Evolutionary conservation across 2,888 invertebrate species (phyloP).

Genomic region (Clostera curtula): DNA sequence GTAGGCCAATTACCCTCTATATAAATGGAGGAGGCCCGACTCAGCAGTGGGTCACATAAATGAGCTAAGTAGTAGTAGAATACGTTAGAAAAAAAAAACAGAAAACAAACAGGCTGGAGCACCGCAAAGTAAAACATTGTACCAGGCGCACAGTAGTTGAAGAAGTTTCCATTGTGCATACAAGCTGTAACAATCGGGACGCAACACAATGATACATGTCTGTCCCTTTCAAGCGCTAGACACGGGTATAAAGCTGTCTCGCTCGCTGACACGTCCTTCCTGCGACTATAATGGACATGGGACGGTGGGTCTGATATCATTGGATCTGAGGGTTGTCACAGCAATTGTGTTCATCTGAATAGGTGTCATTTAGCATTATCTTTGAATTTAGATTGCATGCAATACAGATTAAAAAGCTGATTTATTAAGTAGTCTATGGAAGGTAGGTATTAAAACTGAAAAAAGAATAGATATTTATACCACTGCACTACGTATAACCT

Average conservation of each 20-base stretch:
- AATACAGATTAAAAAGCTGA: slow-evolving; percentile 14
- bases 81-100: slow-evolving; percentile 8
- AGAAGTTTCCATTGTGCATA: slow-evolving; percentile 55
- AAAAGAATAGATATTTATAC: background rate
- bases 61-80: no score
- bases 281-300: slow-evolving; percentile 46
- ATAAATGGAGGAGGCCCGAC: no score
- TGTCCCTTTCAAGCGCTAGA: slow-evolving; percentile 51
- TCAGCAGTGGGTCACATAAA: no score
- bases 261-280: slow-evolving; percentile 64
- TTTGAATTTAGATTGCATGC: slow-evolving; percentile 23
- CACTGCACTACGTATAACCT: no score
- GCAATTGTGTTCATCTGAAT: slow-evolving; percentile 37
- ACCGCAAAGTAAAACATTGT: slow-evolving; percentile 25
- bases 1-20: no score
- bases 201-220: slow-evolving; percentile 58
- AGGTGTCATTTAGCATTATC: slow-evolving; percentile 34
- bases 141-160: slow-evolving; percentile 42
- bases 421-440: slow-evolving; percentile 5
- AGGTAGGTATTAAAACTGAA: slow-evolving; percentile 10
- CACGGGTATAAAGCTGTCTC: slow-evolving; percentile 56
- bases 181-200: slow-evolving; percentile 58
- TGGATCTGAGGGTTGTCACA: slow-evolving; percentile 43
- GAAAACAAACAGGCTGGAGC: slow-evolving; percentile 21
- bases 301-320: slow-evolving; percentile 46